Evolutionary conservation across 2,113 vertebrate species (phyloP), one percentile per base, ranked within the genome.

Genomic region (Cephalophus harveyi): DNA sequence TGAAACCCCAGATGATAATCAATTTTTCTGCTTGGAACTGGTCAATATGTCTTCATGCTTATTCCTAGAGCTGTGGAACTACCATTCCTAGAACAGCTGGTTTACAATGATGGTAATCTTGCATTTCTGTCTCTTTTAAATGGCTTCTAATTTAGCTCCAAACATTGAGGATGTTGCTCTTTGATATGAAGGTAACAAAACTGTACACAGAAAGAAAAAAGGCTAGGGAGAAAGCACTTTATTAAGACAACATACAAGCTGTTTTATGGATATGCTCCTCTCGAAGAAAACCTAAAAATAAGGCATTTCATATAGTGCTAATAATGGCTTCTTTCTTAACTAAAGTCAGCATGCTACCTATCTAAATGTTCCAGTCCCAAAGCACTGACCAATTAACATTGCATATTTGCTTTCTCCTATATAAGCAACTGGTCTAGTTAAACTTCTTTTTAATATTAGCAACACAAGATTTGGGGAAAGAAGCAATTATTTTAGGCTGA

Each of bases 121-220:
- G 88, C 60, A 87, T 87, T 83, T 94, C 74, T 81, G 52, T 91
- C 33, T 60, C 23, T 76, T 92, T 82, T 74, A 54, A 55, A 85
- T 48, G 52, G 67, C 23, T 82, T 87, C 25, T 97, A 83, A 89
- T 87, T 94, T 94, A 94, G 30, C 6, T 89, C 40, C 78, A 94
- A 89, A 94, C 13, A 36, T 2, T 94, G 71, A 81, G 14, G 33
- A 92, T 59, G 30, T 83, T 89, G 40, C 5, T 89, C n/a, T 93
- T 93, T 89, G 89, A 94, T 40, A 89, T 15, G 57, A 97, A 96
- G 93, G 30, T 60, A 87, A 85, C 71, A 89, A 95, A 93, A 86
- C 46, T 91, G 2, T 84, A 84, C 23, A 78, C 1, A 90, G 6
- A 91, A 30, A 91, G 82, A 96, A 90, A 76, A 92, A 90, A 74